phyloP scores from a whole-genome alignment of 2,888 invertebrate genomes.

The Polyploca ridens region DNA sequence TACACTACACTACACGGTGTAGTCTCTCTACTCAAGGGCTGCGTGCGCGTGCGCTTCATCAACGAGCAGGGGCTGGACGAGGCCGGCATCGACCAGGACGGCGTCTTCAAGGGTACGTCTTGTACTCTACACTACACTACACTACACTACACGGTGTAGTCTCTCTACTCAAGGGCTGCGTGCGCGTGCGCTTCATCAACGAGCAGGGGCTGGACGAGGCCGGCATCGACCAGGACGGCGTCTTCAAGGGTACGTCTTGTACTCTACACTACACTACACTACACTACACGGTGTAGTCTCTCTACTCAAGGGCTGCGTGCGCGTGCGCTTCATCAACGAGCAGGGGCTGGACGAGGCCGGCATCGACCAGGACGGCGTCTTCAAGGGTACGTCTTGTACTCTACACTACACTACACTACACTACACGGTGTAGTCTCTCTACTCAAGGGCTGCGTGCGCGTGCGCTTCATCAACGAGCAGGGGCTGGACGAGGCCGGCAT shows the following conservation, averaged over 20 bases:
- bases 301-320: constrained; percentile 87
- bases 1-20: background rate
- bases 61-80: constrained; percentile 98
- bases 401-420: background rate
- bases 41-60: constrained; percentile 46
- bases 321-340: constrained; percentile 82
- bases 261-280: constrained; percentile 50
- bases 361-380: constrained; percentile 96
- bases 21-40: constrained; percentile 86
- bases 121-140: constrained; percentile 79
- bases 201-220: constrained; percentile 99
- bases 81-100: constrained; percentile 99
- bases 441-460: constrained; percentile 87
- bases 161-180: constrained; percentile 87
- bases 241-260: constrained; percentile 87
- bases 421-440: too few species aligned
- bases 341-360: constrained; percentile 99
- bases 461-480: constrained; percentile 87
- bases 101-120: constrained; percentile 82
- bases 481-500: constrained; percentile 99
- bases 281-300: background rate
- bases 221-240: constrained; percentile 98
- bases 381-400: constrained; percentile 87
- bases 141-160: background rate
- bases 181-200: constrained; percentile 59